Base-by-base conservation (phyloP, 2,888 invertebrate genomes). In the Caenorhabditis drosophilae region DNA sequence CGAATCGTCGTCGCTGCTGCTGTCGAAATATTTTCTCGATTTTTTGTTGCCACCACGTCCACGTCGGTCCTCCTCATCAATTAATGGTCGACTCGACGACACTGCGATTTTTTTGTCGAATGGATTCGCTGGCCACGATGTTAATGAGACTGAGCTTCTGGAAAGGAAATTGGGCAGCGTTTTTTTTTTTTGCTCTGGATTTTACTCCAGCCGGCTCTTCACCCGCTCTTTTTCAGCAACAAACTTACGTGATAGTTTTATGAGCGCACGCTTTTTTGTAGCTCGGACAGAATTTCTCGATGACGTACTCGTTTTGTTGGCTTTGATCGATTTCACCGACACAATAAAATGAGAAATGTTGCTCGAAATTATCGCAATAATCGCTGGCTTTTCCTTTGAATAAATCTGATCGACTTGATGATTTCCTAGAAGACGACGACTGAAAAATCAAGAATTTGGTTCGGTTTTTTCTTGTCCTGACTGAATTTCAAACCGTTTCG, bases 51-150 rank as follows among this genome's bases (percentile, higher is more conserved):
- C 18, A 20, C 7, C 7, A 36, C 20, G 2, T 7, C 40, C 6
- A 15, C 11, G 2, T 16, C 22, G 7, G 4, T 12, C 22, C 1
- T 1, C 11, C 34, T n/a, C n/a, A n/a, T n/a, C n/a, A n/a, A n/a
- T n/a, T n/a, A n/a, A n/a, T n/a, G n/a, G n/a, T n/a, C n/a, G n/a
- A n/a, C n/a, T 26, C 12, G 18, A 54, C 2, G 64, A 48, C 11
- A 67, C 55, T 4, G 54, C 51, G 16, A 59, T 63, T 22, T 44
- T 25, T 20, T 63, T 63, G 4, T 36, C 42, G 40, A 73, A 73
- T 15, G 73, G 73, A 35, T 73, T 58, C 0, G 66, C 51, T 16
- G 73, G 73, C 73, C 73, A 73, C 1, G 62, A 59, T 1, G 69
- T 62, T 45, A 36, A 52, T 15, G 53, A 31, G n/a, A 18, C 9